Base-by-base conservation (phyloP, 2,888 invertebrate species). In the Drosophila tripunctata region DNA sequence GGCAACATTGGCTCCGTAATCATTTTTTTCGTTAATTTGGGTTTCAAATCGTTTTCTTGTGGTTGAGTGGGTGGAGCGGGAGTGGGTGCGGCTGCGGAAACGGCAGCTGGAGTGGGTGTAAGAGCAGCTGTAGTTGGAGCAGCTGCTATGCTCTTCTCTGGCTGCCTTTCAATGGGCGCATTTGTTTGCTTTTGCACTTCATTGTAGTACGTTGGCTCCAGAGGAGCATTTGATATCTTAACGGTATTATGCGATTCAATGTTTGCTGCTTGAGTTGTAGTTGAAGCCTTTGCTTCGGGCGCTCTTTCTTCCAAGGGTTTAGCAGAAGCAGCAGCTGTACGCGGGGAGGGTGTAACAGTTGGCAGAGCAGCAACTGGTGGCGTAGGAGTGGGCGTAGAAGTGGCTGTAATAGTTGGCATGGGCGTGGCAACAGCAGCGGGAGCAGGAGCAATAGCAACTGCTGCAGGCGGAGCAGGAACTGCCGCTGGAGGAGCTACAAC, bases 1-100 rank as follows among this genome's bases (percentile, higher is more conserved):
- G 36, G 36, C 6, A 36, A 4, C 4, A 63, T 8, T 1, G 41
- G 7, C 24, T 86, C 80, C 7, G 50, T 4, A 12, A 30, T 21
- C 0, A 36, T 6, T 52, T 76, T 81, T 17, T 83, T 81, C 2
- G 36, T 43, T 0, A 52, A 17, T 61, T 86, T 81, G n/a, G 67
- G 67, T 21, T 83, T 81, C 0, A 61, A 35, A 7, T 74, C 76
- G 2, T 17, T 24, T 6, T 69, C 75, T 19, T 45, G 64, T 10
- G 44, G 17, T 6, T n/a, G n/a, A n/a, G n/a, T n/a, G n/a, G n/a
- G 1, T 2, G 24, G 8, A 2, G 27, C 3, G 10, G 10, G 2
- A 8, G n/a, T n/a, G n/a, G 10, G 10, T 10, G 14, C 50, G 3
- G 63, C 4, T 36, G 21, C n/a, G n/a, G n/a, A n/a, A n/a, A n/a